phyloP scores from a whole-genome alignment of 2,797 vertebrate genomes.

The Etheostoma perlongum region DNA sequence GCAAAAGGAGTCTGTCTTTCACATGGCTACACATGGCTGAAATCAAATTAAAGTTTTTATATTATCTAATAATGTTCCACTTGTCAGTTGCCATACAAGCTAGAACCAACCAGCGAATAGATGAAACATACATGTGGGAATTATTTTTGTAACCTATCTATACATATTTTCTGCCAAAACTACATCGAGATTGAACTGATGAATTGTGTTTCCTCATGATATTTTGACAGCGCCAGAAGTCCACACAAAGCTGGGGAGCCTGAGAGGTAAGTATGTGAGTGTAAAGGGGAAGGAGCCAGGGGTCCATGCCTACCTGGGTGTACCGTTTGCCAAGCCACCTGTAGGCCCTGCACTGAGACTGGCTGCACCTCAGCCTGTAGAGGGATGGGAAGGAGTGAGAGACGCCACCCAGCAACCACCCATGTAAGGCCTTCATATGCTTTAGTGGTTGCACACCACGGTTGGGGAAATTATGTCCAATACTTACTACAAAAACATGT shows the following conservation, averaged over 20 bases:
- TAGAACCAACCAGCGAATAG: neutral
- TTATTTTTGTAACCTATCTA: neutral
- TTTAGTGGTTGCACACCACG: neutral
- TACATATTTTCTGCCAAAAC: neutral
- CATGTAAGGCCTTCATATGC: conserved; percentile 65
- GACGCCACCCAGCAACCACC: conserved; percentile 77
- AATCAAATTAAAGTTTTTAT: neutral
- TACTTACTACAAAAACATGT: neutral
- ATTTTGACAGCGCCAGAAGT: conserved; percentile 65
- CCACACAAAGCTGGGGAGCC: conserved; percentile 72
- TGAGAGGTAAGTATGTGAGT: conserved; percentile 74
- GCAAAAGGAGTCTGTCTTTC: too few relatives aligned
- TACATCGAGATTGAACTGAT: neutral
- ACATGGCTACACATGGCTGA: neutral
- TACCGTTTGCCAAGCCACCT: conserved; percentile 84
- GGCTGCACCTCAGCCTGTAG: conserved; percentile 74
- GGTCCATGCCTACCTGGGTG: conserved; percentile 78
- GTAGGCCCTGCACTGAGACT: conserved; percentile 79
- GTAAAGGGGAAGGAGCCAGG: conserved; percentile 77
- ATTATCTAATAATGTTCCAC: neutral
- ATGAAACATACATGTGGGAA: neutral
- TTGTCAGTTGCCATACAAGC: neutral
- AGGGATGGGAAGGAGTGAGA: conserved; percentile 79
- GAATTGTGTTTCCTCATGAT: neutral
- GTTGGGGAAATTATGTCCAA: neutral